These are phyloP conservation scores for Agrilus cyanescens DNA, from an alignment of 2,888 invertebrate species.

Conservation along the genomic window DNA sequence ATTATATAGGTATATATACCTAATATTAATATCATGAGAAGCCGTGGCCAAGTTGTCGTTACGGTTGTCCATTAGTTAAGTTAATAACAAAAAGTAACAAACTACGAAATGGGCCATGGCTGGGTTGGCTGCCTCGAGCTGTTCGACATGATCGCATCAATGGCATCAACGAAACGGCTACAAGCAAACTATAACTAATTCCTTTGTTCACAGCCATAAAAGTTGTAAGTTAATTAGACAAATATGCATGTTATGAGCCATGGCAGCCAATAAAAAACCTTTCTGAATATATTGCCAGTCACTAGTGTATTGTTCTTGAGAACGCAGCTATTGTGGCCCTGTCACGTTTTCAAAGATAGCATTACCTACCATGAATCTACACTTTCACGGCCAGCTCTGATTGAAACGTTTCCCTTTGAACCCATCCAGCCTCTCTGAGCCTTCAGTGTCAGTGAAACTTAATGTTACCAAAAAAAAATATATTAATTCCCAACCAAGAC, in stretches of 20 bases:
- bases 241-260: slow-evolving; percentile 21
- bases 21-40: too few relatives aligned
- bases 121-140: too few relatives aligned
- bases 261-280: slow-evolving; percentile 19
- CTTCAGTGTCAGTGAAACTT: slow-evolving; percentile 12
- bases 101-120: too few relatives aligned
- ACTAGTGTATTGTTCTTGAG: slow-evolving; percentile 30
- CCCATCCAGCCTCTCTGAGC: not conserved
- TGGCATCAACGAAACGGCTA: too few relatives aligned
- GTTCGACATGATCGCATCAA: too few relatives aligned
- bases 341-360: slow-evolving; percentile 26
- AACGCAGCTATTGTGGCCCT: slow-evolving; percentile 24
- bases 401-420: not conserved
- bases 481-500: too few relatives aligned
- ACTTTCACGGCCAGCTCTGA: slow-evolving; percentile 15
- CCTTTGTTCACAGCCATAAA: slow-evolving; percentile 8
- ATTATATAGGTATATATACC: too few relatives aligned
- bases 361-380: slow-evolving; percentile 28
- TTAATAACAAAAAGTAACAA: too few relatives aligned
- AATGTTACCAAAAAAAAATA: too few relatives aligned
- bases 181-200: slow-evolving; percentile 5
- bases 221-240: slow-evolving; percentile 20
- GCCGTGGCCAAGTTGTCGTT: too few relatives aligned
- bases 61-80: too few relatives aligned
- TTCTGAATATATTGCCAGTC: slow-evolving; percentile 26